phyloP scores from a whole-genome alignment of 2,797 vertebrate species.

The Hippoglossus hippoglossus region DNA sequence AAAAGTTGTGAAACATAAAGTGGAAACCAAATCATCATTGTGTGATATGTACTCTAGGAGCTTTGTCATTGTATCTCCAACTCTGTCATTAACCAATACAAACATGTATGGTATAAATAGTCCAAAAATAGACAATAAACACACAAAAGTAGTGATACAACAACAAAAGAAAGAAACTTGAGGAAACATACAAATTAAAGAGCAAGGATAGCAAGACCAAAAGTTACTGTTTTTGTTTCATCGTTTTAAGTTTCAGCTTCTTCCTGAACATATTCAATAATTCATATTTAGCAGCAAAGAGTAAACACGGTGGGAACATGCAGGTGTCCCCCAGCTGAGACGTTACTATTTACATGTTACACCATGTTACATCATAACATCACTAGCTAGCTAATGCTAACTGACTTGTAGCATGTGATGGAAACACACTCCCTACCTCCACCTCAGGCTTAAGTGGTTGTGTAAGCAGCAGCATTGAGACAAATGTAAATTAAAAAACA shows the following conservation, averaged over 20 bases:
- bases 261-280: neutral
- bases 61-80: neutral
- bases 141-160: no score
- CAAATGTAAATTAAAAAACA: neutral
- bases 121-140: neutral
- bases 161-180: neutral
- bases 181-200: no score
- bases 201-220: neutral
- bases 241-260: no score
- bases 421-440: neutral
- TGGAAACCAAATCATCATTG: no score
- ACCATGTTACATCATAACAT: slow-evolving; percentile 59
- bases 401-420: neutral
- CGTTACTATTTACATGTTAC: slow-evolving; percentile 10
- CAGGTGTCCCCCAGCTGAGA: fast-evolving
- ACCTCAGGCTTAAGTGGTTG: neutral
- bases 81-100: neutral
- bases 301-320: neutral
- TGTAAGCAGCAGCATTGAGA: neutral
- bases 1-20: no score
- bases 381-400: slow-evolving; percentile 59
- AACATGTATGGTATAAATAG: neutral
- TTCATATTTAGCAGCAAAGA: no score
- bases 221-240: neutral
- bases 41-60: no score